phyloP scores from a whole-genome alignment of 2,797 vertebrate genomes.

The Eutrigla gurnardus region DNA sequence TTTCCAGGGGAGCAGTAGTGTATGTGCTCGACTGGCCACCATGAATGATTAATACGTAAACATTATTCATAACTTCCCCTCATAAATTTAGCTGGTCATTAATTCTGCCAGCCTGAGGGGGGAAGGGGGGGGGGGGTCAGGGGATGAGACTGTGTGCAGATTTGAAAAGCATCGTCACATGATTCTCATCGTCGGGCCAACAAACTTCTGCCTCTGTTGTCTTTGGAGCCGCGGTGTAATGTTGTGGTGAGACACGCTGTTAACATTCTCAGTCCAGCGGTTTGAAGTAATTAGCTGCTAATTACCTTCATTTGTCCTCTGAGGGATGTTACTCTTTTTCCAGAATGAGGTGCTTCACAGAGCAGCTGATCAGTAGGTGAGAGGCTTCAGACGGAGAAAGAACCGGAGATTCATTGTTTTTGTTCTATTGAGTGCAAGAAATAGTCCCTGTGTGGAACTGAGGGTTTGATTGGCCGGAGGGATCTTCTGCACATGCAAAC shows the following conservation, averaged over 20 bases:
- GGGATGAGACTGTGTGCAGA: neutral
- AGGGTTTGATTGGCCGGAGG: constrained; percentile 8
- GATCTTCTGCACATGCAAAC: neutral
- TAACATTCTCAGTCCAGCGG: constrained; percentile 60
- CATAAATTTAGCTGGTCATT: constrained; percentile 67
- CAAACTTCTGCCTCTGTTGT: constrained; percentile 20
- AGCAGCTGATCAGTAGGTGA: constrained; percentile 42
- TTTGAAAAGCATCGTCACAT: neutral
- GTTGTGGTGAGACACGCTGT: constrained; percentile 49
- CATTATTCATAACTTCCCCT: constrained; percentile 76
- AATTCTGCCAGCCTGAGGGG: constrained; percentile 35
- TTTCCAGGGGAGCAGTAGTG: constrained; percentile 66
- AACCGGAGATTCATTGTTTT: constrained; percentile 41
- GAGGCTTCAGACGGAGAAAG: constrained; percentile 28
- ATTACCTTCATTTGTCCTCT: constrained; percentile 53
- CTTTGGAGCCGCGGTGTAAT: constrained; percentile 23
- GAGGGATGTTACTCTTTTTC: constrained; percentile 31
- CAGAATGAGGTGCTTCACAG: constrained; percentile 15
- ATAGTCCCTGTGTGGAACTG: neutral
- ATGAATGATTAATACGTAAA: constrained; percentile 81
- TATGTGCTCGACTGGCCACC: constrained; percentile 60
- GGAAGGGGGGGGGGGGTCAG: constrained; percentile 11
- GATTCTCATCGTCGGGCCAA: neutral
- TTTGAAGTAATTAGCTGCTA: constrained; percentile 62
- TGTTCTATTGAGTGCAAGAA: constrained; percentile 38